These are phyloP conservation scores for Oryzias dopingdopingensis DNA, from an alignment of 2,797 vertebrate species.

Conservation along the genomic window DNA sequence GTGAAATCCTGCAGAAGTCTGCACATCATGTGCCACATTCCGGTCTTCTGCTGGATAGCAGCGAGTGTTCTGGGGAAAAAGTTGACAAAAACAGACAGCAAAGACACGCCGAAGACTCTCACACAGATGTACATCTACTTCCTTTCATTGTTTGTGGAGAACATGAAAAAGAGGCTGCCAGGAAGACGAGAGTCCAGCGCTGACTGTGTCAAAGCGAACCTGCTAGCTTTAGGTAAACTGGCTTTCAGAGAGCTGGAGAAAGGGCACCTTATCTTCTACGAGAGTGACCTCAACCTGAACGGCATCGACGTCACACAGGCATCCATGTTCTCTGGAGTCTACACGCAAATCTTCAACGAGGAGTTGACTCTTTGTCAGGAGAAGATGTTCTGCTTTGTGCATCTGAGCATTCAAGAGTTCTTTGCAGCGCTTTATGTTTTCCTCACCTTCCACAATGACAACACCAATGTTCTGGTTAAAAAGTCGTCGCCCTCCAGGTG, in stretches of 20 bases:
- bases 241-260: conserved; percentile 64
- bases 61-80: conserved; percentile 54
- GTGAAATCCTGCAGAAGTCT: conserved; percentile 67
- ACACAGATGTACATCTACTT: conserved; percentile 72
- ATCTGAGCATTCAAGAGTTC: conserved; percentile 69
- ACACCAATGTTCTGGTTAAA: conserved; percentile 55
- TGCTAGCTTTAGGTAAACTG: conserved; percentile 59
- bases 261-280: conserved; percentile 64
- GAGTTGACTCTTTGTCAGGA: conserved; percentile 39
- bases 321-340: conserved; percentile 66
- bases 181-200: conserved; percentile 24
- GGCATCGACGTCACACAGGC: conserved; percentile 46
- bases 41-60: conserved; percentile 67
- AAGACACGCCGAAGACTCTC: conserved; percentile 59
- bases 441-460: conserved; percentile 62
- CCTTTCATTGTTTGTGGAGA: conserved; percentile 40
- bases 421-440: conserved; percentile 65
- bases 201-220: conserved; percentile 22
- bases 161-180: conserved; percentile 31
- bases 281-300: conserved; percentile 51
- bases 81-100: conserved; percentile 8
- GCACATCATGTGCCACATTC: conserved; percentile 75
- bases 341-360: conserved; percentile 64
- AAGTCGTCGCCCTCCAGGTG: conserved; percentile 21
- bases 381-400: conserved; percentile 70